Evolutionary conservation across 1,140 invertebrate species (phyloP).

Genomic region (Brachionus sp.): DNA sequence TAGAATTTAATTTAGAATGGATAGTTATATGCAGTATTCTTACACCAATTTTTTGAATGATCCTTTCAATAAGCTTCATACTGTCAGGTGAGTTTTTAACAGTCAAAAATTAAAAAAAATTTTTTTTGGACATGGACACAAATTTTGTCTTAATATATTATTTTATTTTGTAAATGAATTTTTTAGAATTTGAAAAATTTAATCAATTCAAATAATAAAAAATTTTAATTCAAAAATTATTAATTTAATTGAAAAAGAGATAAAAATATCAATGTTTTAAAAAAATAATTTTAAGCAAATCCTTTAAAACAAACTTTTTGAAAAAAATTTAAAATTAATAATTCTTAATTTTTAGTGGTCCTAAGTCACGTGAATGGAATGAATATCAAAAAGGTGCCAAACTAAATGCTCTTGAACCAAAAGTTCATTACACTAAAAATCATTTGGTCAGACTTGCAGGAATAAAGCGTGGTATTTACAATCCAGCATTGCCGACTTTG

Average conservation of each 20-base stretch:
- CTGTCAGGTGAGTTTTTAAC: not conserved
- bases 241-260: no score
- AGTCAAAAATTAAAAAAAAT: no score
- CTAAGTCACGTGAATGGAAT: slow-evolving; percentile 48
- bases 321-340: no score
- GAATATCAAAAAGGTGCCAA: slow-evolving; percentile 52
- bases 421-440: slow-evolving; percentile 48
- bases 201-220: no score
- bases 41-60: slow-evolving; percentile 20
- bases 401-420: slow-evolving; percentile 55
- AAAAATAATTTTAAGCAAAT: no score
- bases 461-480: slow-evolving; percentile 55
- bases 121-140: not conserved
- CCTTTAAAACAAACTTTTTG: no score
- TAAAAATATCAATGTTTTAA: no score
- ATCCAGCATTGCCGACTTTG: slow-evolving; percentile 55
- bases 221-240: no score
- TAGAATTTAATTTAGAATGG: not conserved
- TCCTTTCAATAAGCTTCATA: slow-evolving; percentile 8
- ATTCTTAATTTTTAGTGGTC: slow-evolving; percentile 46
- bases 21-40: slow-evolving; percentile 3
- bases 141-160: not conserved
- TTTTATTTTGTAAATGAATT: no score
- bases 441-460: slow-evolving; percentile 52
- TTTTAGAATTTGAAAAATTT: no score